These are phyloP conservation scores for Helicoverpa zea DNA, from an alignment of 1,140 invertebrate species.

Conservation along the genomic window DNA sequence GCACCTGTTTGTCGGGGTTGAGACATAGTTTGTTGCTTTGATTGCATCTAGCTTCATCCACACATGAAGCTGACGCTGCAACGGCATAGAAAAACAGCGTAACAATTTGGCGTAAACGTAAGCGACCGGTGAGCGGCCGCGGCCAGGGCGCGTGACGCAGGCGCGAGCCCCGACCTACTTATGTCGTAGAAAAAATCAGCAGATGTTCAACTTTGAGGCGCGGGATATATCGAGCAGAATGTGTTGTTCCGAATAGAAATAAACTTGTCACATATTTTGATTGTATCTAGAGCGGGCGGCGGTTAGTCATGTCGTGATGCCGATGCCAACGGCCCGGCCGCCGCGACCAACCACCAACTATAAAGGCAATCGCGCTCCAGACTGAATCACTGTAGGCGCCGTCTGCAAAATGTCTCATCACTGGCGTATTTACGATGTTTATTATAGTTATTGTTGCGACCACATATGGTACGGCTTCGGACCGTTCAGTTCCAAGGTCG, in stretches of 20 bases:
- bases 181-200: slow-evolving; percentile 84
- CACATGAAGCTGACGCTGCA: slow-evolving; percentile 35
- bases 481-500: slow-evolving; percentile 32
- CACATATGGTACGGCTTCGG: slow-evolving; percentile 32
- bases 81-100: slow-evolving; percentile 62
- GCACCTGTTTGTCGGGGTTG: background rate
- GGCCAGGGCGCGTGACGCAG: slow-evolving; percentile 77
- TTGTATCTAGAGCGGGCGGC: slow-evolving; percentile 83
- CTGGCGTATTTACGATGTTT: slow-evolving; percentile 68
- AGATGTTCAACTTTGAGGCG: slow-evolving; percentile 81
- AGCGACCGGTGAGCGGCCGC: slow-evolving; percentile 61
- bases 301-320: slow-evolving; percentile 83
- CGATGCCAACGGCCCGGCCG: slow-evolving; percentile 82
- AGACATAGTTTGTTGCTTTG: background rate
- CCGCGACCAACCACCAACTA: slow-evolving; percentile 73
- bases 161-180: slow-evolving; percentile 84
- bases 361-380: slow-evolving; percentile 83
- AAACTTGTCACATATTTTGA: slow-evolving; percentile 87
- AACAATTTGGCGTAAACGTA: slow-evolving; percentile 83
- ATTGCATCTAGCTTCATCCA: background rate
- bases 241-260: slow-evolving; percentile 86
- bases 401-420: slow-evolving; percentile 86
- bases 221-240: slow-evolving; percentile 81
- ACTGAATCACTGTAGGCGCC: slow-evolving; percentile 85
- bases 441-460: slow-evolving; percentile 41